Conservation (phyloP, 2,797 vertebrate genomes). For the Chiroxiphia lanceolata region DNA sequence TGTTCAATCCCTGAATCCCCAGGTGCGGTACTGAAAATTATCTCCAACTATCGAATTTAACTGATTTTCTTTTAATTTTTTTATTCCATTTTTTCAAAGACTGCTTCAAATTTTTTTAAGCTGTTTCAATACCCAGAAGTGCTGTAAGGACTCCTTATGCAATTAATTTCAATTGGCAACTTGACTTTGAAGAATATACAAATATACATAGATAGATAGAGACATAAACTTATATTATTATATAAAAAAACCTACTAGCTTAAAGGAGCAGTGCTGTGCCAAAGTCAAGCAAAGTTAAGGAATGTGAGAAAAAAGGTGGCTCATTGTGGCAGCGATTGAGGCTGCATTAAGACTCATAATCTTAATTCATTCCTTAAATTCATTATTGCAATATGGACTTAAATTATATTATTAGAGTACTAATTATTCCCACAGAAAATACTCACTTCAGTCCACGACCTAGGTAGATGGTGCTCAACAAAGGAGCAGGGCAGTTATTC, state of each 20-base stretch:
- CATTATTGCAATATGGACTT: not conserved
- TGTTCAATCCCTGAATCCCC: slow-evolving; percentile 21
- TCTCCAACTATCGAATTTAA: not conserved
- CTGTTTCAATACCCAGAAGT: not conserved
- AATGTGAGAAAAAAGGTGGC: not conserved
- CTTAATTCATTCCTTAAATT: not conserved
- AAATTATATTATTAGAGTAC: not conserved
- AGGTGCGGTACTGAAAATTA: slow-evolving; percentile 20
- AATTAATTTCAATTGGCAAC: not conserved
- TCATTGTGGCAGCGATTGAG: not conserved
- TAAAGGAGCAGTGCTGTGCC: not conserved
- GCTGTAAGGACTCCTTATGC: not conserved
- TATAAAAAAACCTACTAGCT: not conserved
- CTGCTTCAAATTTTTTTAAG: not conserved
- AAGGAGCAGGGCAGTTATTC: not conserved
- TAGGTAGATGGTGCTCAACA: not conserved
- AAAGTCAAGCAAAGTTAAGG: not conserved
- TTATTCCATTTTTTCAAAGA: not conserved
- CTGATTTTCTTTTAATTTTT: not conserved
- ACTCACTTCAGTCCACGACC: not conserved
- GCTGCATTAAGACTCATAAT: not conserved
- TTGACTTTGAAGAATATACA: not conserved
- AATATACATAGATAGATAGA: not conserved
- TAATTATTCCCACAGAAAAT: not conserved
- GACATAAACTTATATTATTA: not conserved